A percentile compares a stretch with the other conserved stretches of the same genome.
Evolutionary conservation across 2,113 vertebrate genomes (phyloP).

Genomic region (Blennius ocellaris): DNA sequence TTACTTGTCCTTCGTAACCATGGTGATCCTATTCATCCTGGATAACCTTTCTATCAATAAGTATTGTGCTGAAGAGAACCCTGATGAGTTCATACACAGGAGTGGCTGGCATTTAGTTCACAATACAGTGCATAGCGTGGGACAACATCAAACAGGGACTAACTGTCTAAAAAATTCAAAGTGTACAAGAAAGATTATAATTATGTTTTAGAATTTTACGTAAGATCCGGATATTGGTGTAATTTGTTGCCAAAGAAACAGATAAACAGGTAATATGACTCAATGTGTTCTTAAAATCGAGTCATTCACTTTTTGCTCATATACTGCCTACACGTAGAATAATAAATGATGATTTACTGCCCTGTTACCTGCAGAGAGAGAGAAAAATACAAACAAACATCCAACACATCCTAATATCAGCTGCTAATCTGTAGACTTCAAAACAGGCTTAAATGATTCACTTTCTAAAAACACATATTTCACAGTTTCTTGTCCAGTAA

Average conservation of each 20-base stretch:
- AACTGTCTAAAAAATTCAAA: not conserved
- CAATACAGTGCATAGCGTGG: conserved; percentile 29
- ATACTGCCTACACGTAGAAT: conserved; percentile 4
- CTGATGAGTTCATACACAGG: conserved; percentile 51
- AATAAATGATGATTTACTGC: not conserved
- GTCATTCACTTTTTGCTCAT: not conserved
- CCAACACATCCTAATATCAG: not conserved
- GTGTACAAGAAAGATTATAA: not conserved
- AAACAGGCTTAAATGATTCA: conserved; percentile 9
- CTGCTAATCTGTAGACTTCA: conserved; percentile 8
- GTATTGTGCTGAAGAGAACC: conserved; percentile 38
- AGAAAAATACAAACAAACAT: not conserved
- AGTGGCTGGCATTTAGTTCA: conserved; percentile 73
- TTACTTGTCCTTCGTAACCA: conserved; percentile 58
- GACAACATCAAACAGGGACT: conserved; percentile 1
- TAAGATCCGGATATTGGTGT: not conserved
- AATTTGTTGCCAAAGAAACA: not conserved
- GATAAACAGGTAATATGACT: not conserved
- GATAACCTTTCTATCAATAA: conserved; percentile 77
- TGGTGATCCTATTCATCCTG: conserved; percentile 65
- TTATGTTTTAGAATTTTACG: not conserved
- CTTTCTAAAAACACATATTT: conserved; percentile 9
- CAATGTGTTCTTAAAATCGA: not conserved
- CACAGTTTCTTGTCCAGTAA: conserved; percentile 7
- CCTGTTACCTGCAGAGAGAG: not conserved